Base-by-base conservation (phyloP, 1,140 invertebrate genomes). In the Popillia japonica region DNA sequence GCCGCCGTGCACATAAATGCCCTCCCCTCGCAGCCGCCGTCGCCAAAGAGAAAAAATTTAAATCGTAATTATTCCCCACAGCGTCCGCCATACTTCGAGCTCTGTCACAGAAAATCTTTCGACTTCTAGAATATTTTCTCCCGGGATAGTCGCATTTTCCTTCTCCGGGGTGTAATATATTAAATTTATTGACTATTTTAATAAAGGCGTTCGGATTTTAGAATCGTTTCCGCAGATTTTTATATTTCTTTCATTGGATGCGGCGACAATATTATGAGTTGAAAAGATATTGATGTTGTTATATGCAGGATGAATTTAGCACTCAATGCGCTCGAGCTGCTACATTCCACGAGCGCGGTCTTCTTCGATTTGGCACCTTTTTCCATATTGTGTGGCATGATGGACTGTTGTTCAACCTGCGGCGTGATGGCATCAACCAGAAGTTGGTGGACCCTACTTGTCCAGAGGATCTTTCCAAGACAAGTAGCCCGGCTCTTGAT, bases 1-100 rank as follows among this genome's bases (percentile, higher is more conserved):
- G 61, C 22, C 23, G 61, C 20, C 20, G 6, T 6, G 0, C 23
- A 64, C 61, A 20, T 23, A 27, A 22, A 64, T 20, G 61, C n/a
- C 23, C n/a, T n/a, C n/a, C n/a, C n/a, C n/a, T n/a, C n/a, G n/a
- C n/a, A n/a, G n/a, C n/a, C n/a, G n/a, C n/a, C n/a, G n/a, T n/a
- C n/a, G n/a, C n/a, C n/a, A n/a, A n/a, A n/a, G n/a, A 61, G 61
- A 64, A 64, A 64, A 64, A 64, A 64, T 64, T 48, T 48, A 48
- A 48, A n/a, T n/a, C 44, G 44, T 48, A 48, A 48, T 48, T 48
- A 48, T 48, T 48, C 44, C 44, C 44, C 11, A 48, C 41, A 42
- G 11, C 11, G 11, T 14, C 17, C 44, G 44, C 44, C n/a, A n/a
- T n/a, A n/a, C n/a, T n/a, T n/a, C n/a, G n/a, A n/a, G n/a, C n/a